Percentiles rank a stretch among this genome's conserved stretches.
phyloP scores from a whole-genome alignment of 2,888 invertebrate genomes.

The Linyphia triangularis region DNA sequence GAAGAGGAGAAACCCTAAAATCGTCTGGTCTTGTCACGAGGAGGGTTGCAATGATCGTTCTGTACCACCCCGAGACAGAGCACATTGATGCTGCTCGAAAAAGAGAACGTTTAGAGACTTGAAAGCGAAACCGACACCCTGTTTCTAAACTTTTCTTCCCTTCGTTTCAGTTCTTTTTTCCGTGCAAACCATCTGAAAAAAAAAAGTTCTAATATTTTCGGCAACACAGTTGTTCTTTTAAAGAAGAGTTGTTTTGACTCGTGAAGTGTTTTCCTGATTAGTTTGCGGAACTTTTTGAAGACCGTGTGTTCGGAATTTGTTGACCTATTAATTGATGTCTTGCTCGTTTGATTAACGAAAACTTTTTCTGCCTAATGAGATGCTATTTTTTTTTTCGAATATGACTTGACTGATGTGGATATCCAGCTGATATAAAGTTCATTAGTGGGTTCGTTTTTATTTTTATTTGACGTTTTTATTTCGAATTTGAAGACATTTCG shows the following conservation, averaged over 20 bases:
- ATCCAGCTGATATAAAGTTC: neutral
- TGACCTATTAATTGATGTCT: neutral
- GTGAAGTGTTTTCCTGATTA: neutral
- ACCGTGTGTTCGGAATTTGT: neutral
- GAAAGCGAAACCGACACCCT: neutral
- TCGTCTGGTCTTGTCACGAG: neutral
- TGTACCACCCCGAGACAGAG: neutral
- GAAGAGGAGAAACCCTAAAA: neutral
- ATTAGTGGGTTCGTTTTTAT: neutral
- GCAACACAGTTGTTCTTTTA: conserved; percentile 3
- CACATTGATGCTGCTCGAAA: neutral
- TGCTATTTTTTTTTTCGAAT: too few relatives aligned
- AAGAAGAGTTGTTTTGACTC: neutral
- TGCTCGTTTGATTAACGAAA: neutral
- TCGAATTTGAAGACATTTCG: too few relatives aligned
- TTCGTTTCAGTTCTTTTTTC: neutral
- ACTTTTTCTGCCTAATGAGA: too few relatives aligned
- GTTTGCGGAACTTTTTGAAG: neutral
- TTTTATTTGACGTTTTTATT: too few relatives aligned
- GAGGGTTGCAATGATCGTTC: neutral
- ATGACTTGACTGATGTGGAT: neutral
- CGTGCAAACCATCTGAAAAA: neutral
- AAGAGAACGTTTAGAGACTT: neutral
- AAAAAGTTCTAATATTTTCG: neutral
- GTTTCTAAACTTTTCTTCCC: neutral